phyloP scores from a whole-genome alignment of 2,797 vertebrate genomes.

The Esox masquinongy region DNA sequence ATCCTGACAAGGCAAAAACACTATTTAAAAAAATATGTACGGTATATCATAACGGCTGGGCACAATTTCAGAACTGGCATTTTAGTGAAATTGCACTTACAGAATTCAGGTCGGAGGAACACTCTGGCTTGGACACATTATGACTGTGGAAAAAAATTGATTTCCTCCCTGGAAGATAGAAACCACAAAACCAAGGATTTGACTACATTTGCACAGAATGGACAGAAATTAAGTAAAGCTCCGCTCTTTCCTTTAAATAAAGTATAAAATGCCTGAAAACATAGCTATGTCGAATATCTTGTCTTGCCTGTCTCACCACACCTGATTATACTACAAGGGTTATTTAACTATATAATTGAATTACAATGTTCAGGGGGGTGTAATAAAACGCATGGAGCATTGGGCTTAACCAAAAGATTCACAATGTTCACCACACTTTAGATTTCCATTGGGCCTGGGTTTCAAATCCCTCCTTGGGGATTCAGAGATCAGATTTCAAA shows the following conservation, averaged over 20 bases:
- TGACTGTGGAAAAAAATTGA: slow-evolving; percentile 91
- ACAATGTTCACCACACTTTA: not conserved
- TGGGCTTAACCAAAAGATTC: not conserved
- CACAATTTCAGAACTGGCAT: not conserved
- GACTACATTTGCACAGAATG: not conserved
- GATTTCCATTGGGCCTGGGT: not conserved
- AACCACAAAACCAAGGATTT: slow-evolving; percentile 5
- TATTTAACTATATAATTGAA: not conserved
- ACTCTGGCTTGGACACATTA: slow-evolving; percentile 88
- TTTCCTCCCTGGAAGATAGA: slow-evolving; percentile 78
- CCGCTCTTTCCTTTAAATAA: too few species aligned
- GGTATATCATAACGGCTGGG: not conserved
- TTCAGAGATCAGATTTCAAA: not conserved
- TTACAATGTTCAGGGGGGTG: too few species aligned
- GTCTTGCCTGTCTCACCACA: not conserved
- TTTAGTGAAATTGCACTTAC: slow-evolving; percentile 64
- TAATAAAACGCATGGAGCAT: too few species aligned
- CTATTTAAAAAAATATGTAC: not conserved
- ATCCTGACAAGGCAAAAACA: not conserved
- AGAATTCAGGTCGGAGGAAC: slow-evolving; percentile 84
- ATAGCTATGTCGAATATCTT: not conserved
- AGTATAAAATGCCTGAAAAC: not conserved
- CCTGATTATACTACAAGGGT: not conserved
- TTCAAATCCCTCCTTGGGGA: not conserved
- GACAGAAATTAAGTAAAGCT: not conserved